phyloP scores from a whole-genome alignment of 2,888 invertebrate genomes.

The Leptodirus hochenwartii region DNA sequence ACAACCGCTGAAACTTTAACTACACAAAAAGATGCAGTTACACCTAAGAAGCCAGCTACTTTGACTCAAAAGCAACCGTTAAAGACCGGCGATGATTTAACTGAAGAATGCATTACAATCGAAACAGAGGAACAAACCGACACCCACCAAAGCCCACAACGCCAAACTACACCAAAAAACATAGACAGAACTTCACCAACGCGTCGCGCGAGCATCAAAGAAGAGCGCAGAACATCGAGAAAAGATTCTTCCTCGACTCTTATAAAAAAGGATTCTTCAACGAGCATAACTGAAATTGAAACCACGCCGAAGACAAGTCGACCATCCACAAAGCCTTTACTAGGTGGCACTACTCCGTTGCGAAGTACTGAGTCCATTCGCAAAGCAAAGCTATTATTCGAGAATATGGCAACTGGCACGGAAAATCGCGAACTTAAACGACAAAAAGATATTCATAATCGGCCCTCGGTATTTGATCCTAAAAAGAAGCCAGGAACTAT shows the following conservation, averaged over 20 bases:
- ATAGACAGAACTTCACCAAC: neutral
- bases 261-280: too few relatives aligned
- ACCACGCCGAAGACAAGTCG: constrained; percentile 21
- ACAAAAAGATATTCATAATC: constrained; percentile 30
- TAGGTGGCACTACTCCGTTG: too few relatives aligned
- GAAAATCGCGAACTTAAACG: constrained; percentile 22
- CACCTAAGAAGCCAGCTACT: neutral
- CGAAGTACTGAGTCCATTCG: constrained; percentile 46
- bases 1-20: constrained; percentile 40
- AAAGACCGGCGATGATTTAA: constrained; percentile 10
- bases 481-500: too few relatives aligned
- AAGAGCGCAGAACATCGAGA: too few relatives aligned
- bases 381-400: constrained; percentile 52
- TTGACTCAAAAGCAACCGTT: constrained; percentile 6
- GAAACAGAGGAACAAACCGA: neutral
- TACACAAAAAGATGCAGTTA: constrained; percentile 22
- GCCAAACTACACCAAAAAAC: neutral
- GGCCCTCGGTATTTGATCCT: constrained; percentile 31
- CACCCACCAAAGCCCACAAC: neutral
- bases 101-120: neutral
- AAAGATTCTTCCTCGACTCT: too few relatives aligned
- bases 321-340: constrained; percentile 15
- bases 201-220: too few relatives aligned
- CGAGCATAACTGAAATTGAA: too few relatives aligned
- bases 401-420: constrained; percentile 40